phyloP scores from a whole-genome alignment of 37 sponge, comb jelly and placozoan genomes.

The Chondrosia reniformis region DNA sequence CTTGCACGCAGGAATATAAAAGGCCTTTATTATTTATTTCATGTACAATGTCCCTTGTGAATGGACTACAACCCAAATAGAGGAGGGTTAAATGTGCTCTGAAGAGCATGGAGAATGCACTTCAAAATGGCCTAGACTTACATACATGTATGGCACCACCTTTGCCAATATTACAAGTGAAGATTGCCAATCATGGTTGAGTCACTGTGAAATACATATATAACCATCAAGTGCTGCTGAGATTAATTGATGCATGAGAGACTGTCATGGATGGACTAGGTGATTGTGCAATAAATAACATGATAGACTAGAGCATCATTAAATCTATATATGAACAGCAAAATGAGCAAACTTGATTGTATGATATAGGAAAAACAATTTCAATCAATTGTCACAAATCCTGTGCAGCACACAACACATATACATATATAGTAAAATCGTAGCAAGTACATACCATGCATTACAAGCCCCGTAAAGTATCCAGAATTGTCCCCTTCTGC shows the following conservation, averaged over 20 bases:
- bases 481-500: conserved; percentile 19
- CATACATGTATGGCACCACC: not conserved
- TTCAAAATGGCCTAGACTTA: no score
- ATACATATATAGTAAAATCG: not conserved
- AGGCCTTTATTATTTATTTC: no score
- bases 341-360: not conserved
- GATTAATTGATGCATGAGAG: not conserved
- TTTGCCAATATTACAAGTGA: not conserved
- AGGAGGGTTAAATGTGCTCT: conserved; percentile 3
- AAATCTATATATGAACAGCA: not conserved
- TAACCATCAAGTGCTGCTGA: not conserved
- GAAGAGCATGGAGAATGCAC: not conserved
- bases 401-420: not conserved
- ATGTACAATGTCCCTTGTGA: no score
- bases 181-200: not conserved
- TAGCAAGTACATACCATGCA: not conserved
- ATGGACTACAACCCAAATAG: conserved; percentile 30
- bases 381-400: not conserved
- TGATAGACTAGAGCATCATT: not conserved
- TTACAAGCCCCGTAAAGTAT: not conserved
- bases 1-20: no score
- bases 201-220: not conserved
- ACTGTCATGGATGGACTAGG: not conserved
- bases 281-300: not conserved
- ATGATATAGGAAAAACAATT: not conserved